Base-by-base conservation (phyloP, 1,140 invertebrate genomes). In the Penaeus chinensis region DNA sequence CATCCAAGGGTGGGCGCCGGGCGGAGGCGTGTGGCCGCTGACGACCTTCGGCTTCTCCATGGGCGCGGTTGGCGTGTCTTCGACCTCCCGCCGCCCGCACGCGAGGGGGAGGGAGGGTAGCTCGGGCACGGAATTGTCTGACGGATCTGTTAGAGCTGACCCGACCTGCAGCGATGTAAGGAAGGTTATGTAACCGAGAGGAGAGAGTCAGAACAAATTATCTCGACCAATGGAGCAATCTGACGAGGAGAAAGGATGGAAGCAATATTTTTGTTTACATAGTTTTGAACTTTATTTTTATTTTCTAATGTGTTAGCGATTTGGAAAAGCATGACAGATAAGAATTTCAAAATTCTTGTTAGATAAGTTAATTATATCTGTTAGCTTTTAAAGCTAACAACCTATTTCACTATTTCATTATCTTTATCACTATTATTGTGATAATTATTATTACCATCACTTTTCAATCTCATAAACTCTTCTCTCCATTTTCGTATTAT, bases 1-100 rank as follows among this genome's bases (percentile, higher is more conserved):
- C 83, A 85, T 89, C 90, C 96, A 97, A 3, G 96, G 96, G 91
- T 95, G 95, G n/a, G 94, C 93, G 22, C 95, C 95, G 65, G 88
- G 90, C 37, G 84, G 87, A 13, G 93, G 91, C 79, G 91, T 89
- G 62, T 90, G 85, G 11, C 93, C 93, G 42, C 92, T 92, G 65
- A 93, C 91, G 20, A 94, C 92, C 82, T 92, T 91, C 77, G 90
- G 79, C 47, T 22, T 84, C 66, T 89, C 88, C 7, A 85, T 69
- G 2, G 74, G 76, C 62, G 89, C 78, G n/a, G 76, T 83, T 0
- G 91, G 91, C 42, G 71, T 85, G 76, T 91, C 91, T 7, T 90
- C 90, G 20, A 91, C 88, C 32, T 85, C 65, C 63, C 91, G 63
- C 60, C 63, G 71, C 11, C 91, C 91, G 71, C 91, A 91, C 3